phyloP scores from a whole-genome alignment of 2,797 vertebrate genomes.

The Sardinella longiceps region DNA sequence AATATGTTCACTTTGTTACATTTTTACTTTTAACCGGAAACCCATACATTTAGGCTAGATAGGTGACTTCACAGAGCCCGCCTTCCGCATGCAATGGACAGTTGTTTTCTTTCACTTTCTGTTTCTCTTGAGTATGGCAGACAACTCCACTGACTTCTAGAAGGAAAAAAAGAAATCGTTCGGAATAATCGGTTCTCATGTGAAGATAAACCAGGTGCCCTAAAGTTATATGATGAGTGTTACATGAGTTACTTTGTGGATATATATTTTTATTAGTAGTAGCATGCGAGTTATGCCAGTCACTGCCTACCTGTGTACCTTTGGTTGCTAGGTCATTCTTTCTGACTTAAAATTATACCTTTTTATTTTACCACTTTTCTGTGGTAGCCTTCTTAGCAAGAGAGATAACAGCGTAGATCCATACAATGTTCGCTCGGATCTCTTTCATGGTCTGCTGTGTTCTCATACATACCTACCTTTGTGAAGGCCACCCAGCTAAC shows the following conservation, averaged over 20 bases:
- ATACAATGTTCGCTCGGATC: neutral
- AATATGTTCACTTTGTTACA: neutral
- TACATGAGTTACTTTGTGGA: neutral
- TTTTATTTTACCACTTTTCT: too few species aligned
- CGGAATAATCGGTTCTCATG: neutral
- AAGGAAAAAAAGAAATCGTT: neutral
- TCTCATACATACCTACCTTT: neutral
- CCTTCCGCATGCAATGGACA: neutral
- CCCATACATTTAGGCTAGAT: neutral
- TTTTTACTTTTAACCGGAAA: neutral
- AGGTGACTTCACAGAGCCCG: neutral
- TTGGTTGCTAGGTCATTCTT: neutral
- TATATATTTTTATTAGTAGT: too few species aligned
- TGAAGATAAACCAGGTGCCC: neutral
- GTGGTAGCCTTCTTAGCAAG: neutral
- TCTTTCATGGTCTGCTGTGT: neutral
- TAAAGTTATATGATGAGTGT: neutral
- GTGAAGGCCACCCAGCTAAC: neutral
- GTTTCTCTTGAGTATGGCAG: neutral
- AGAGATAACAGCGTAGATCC: neutral
- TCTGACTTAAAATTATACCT: too few species aligned
- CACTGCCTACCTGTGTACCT: neutral
- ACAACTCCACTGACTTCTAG: neutral
- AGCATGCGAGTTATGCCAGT: neutral
- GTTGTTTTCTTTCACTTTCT: constrained; percentile 7